phyloP scores from a whole-genome alignment of 2,113 vertebrate genomes.

The Zosterops borbonicus region DNA sequence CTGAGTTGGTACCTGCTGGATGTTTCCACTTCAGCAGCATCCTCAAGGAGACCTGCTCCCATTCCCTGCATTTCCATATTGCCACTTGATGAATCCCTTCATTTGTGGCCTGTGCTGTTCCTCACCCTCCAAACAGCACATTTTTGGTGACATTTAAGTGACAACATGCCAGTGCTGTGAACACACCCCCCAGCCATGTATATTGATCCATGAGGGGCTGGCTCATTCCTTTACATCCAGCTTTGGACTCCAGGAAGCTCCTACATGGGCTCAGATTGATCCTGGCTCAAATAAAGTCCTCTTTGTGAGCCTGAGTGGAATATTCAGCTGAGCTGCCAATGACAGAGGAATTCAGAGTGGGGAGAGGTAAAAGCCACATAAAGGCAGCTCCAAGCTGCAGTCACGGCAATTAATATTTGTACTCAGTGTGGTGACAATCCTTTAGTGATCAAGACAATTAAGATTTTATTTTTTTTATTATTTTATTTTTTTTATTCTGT shows the following conservation, averaged over 20 bases:
- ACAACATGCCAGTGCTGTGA: neutral
- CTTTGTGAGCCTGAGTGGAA: slow-evolving; percentile 32
- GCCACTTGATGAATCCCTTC: neutral
- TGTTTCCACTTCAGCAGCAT: neutral
- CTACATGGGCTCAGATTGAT: neutral
- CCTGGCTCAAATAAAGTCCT: neutral
- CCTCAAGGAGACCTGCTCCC: neutral
- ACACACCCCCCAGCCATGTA: accelerated
- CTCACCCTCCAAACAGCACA: accelerated
- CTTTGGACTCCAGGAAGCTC: neutral
- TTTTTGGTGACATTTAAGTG: neutral
- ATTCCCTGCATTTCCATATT: neutral
- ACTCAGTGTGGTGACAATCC: accelerated
- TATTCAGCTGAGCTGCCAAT: slow-evolving; percentile 11
- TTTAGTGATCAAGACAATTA: neutral
- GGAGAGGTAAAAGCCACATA: neutral
- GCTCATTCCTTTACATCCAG: neutral
- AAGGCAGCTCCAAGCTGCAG: neutral
- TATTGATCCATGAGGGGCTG: accelerated
- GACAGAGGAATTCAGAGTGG: neutral
- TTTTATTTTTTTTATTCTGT: neutral
- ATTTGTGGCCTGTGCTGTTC: neutral
- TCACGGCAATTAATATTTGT: neutral
- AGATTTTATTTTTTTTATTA: neutral
- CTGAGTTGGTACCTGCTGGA: neutral